Evolutionary conservation across 2,113 vertebrate species (phyloP).

Genomic region (Entomyzon cyanotis): DNA sequence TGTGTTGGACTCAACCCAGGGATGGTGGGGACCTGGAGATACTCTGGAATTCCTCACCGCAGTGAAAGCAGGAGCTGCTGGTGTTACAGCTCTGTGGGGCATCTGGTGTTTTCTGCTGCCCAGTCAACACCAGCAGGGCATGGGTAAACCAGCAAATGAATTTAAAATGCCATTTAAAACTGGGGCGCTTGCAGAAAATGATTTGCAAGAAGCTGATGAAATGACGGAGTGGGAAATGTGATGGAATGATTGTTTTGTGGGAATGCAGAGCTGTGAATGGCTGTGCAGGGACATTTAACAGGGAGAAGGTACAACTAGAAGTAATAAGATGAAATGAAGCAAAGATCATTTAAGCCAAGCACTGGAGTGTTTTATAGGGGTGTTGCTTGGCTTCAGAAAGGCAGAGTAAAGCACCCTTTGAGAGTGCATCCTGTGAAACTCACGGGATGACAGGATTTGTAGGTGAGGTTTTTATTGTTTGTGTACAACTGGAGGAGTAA

Average conservation of each 20-base stretch:
- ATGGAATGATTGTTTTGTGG: constrained; percentile 8
- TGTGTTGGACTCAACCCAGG: background rate
- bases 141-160: background rate
- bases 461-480: background rate
- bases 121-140: background rate
- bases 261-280: background rate
- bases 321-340: constrained; percentile 43
- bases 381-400: background rate
- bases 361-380: background rate
- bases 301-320: background rate
- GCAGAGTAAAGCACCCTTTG: background rate
- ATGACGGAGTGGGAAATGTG: background rate
- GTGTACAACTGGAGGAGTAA: background rate
- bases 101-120: background rate
- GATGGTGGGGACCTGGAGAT: background rate
- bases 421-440: background rate
- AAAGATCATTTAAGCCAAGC: constrained; percentile 10
- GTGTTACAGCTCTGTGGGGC: accelerated
- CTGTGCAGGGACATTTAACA: background rate
- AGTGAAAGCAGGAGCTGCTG: background rate
- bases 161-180: background rate
- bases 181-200: background rate
- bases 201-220: constrained; percentile 24
- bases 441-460: background rate
- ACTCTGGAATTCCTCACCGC: background rate